A percentile compares a stretch with the other conserved stretches of the same genome.
Evolutionary conservation across 1,140 invertebrate genomes (phyloP).

Genomic region (Drosophila kepulauana): DNA sequence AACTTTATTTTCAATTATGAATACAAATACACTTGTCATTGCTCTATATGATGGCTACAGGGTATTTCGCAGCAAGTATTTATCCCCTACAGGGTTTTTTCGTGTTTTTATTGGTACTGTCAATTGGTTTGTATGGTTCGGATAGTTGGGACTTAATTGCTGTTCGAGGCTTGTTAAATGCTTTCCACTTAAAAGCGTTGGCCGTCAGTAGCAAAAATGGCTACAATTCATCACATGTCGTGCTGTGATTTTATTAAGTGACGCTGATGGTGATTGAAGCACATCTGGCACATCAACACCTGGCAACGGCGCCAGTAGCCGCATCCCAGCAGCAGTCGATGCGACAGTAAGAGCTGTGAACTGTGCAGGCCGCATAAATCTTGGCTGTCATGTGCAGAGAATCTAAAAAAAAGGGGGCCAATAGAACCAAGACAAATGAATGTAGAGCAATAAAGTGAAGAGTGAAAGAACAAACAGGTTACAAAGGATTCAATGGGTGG

Average conservation of each 20-base stretch:
- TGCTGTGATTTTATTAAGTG: constrained; percentile 79
- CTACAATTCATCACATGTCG: constrained; percentile 75
- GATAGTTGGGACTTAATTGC: constrained; percentile 55
- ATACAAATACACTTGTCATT: no score
- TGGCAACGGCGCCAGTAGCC: constrained; percentile 32
- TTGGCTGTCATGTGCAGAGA: constrained; percentile 58
- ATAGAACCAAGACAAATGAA: not conserved
- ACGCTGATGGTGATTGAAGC: constrained; percentile 79
- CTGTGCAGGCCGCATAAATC: constrained; percentile 66
- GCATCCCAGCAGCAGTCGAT: not conserved
- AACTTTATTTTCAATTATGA: no score
- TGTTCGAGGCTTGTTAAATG: constrained; percentile 55
- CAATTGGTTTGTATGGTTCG: constrained; percentile 19
- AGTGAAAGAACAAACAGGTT: constrained; percentile 25
- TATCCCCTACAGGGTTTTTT: no score
- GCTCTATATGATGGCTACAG: not conserved
- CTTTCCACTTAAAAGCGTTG: constrained; percentile 56
- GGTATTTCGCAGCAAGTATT: not conserved
- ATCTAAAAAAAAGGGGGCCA: constrained; percentile 19
- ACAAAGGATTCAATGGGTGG: not conserved
- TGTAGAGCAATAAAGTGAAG: constrained; percentile 11
- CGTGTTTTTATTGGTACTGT: constrained; percentile 20
- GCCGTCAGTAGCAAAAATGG: constrained; percentile 61
- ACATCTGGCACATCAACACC: constrained; percentile 78
- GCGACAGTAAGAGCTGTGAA: constrained; percentile 1